Conservation (phyloP, 2,888 invertebrate genomes). For the Prosapia bicincta region DNA sequence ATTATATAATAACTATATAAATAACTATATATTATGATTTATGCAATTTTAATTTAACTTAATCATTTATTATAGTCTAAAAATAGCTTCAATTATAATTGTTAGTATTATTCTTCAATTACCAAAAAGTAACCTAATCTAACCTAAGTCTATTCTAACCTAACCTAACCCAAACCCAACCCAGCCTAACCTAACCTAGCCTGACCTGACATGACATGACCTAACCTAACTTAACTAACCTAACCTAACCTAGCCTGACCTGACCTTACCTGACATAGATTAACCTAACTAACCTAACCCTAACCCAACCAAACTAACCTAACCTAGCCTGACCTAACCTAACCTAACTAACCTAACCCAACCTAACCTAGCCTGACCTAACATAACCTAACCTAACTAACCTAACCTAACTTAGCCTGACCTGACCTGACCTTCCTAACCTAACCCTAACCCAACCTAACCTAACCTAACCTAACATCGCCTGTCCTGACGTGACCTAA, state of each 20-base stretch:
- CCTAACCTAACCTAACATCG: conserved; percentile 20
- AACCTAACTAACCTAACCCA: background rate
- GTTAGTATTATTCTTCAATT: too few species aligned
- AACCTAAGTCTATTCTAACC: conserved; percentile 11
- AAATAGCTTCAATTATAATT: too few species aligned
- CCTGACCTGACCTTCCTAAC: conserved; percentile 1
- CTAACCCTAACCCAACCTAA: conserved; percentile 12
- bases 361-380: conserved; percentile 11
- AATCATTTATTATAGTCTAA: too few species aligned
- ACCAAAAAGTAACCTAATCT: conserved; percentile 1
- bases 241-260: background rate
- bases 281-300: background rate
- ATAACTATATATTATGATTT: too few species aligned
- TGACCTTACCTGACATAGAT: background rate
- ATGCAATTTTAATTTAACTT: too few species aligned
- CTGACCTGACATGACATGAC: background rate
- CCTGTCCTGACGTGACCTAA: conserved; percentile 25
- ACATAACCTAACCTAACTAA: conserved; percentile 5
- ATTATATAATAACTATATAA: too few species aligned
- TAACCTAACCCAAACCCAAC: conserved; percentile 18
- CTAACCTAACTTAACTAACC: too few species aligned
- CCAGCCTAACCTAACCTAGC: conserved; percentile 14
- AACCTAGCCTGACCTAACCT: background rate
- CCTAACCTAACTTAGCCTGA: conserved; percentile 5
- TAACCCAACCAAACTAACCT: conserved; percentile 2